Percentiles rank a stretch among this genome's conserved stretches.
Evolutionary conservation across 1,140 invertebrate species (phyloP).

Genomic region (Glossosoma conforme): DNA sequence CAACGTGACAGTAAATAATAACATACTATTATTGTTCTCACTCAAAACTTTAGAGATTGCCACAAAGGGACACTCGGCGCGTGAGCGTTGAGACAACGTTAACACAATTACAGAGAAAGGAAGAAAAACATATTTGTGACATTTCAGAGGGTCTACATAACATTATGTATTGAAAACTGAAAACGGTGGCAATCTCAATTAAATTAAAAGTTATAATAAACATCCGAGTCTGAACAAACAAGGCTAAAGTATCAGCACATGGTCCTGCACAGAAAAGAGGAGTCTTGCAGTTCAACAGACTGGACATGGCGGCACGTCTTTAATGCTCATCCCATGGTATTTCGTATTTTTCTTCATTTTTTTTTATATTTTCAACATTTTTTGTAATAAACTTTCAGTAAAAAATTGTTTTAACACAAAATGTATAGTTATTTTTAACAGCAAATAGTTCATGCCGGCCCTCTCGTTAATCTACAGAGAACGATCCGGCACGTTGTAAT

Average conservation of each 20-base stretch:
- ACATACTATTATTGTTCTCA: conserved; percentile 15
- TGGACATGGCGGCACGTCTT: neutral
- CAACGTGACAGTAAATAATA: conserved; percentile 17
- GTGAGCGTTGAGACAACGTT: too few species aligned
- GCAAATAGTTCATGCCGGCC: conserved; percentile 12
- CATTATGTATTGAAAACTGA: neutral
- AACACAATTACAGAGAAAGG: too few species aligned
- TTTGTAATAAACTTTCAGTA: conserved; percentile 10
- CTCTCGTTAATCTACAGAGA: conserved; percentile 14
- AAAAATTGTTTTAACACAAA: conserved; percentile 17
- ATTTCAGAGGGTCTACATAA: too few species aligned
- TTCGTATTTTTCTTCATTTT: conserved; percentile 7
- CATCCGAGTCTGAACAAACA: conserved; percentile 9
- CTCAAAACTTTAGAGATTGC: conserved; percentile 21
- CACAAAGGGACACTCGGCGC: conserved; percentile 1
- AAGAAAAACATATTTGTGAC: neutral
- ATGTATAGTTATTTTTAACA: conserved; percentile 11
- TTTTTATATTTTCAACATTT: conserved; percentile 4
- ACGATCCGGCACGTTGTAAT: conserved; percentile 14
- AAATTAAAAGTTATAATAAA: conserved; percentile 2
- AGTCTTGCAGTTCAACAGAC: too few species aligned
- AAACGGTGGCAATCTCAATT: conserved; percentile 1
- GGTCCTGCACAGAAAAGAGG: conserved; percentile 7
- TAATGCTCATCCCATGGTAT: conserved; percentile 20
- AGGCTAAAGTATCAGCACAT: conserved; percentile 1